Percentiles rank a stretch among this genome's conserved stretches.
Evolutionary conservation across 2,113 vertebrate species (phyloP).

Genomic region (Dermatemys mawii): DNA sequence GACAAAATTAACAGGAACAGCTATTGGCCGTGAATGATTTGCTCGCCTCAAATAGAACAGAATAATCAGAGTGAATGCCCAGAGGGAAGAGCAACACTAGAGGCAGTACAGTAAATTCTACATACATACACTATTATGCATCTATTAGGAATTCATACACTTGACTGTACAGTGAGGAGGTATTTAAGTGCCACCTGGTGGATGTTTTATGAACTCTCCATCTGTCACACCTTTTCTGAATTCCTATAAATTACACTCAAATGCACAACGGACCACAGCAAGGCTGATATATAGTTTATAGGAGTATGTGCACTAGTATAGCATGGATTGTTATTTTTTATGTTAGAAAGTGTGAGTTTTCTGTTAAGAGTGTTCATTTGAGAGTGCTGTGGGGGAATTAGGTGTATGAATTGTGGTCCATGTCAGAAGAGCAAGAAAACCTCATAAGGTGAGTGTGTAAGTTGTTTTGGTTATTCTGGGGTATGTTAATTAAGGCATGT

Average conservation of each 20-base stretch:
- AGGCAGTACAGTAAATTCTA: not conserved
- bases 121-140: not conserved
- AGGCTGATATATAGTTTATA: not conserved
- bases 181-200: slow-evolving; percentile 53
- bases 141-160: not conserved
- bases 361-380: not conserved
- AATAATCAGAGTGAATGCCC: not conserved
- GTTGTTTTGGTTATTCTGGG: not conserved
- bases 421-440: not conserved
- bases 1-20: not conserved
- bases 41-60: not conserved
- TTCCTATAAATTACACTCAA: not conserved
- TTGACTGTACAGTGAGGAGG: not conserved
- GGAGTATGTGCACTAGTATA: not conserved
- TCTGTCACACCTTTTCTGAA: not conserved
- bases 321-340: not conserved
- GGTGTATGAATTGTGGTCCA: too few relatives aligned
- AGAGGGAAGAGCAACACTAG: not conserved
- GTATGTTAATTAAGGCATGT: accelerated
- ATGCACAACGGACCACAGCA: not conserved
- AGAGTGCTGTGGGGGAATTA: not conserved
- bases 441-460: accelerated
- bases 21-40: not conserved
- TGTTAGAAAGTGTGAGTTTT: not conserved
- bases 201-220: not conserved